Base-by-base conservation (phyloP, 2,888 invertebrate genomes). In the Clitarchus hookeri region DNA sequence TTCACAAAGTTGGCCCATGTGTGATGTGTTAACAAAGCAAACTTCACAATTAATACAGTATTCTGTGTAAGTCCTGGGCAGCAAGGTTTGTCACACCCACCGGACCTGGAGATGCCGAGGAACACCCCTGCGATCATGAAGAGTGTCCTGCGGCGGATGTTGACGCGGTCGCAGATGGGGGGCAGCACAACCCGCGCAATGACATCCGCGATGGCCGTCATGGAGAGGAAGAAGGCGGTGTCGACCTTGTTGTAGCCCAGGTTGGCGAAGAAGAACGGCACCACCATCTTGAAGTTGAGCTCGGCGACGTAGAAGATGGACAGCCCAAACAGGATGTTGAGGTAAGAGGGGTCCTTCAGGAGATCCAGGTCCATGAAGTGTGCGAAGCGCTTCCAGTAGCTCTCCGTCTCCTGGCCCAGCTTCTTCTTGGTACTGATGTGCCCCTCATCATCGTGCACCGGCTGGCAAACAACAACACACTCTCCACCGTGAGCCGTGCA, bases 161-260 rank as follows among this genome's bases (percentile, higher is more conserved):
- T 90, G 26, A 92, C 88, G 87, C 94, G 93, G 90, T 96, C 96
- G 90, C 95, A 96, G 89, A 96, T 93, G 25, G 96, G 95, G 48
- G 96, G 96, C 89, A 96, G 91, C 77, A 95, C 93, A 89, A 96
- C 92, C 88, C 96, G 93, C 44, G 96, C 96, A 84, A 95, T 91
- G 87, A 96, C 95, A 90, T 96, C 96, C 19, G 95, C 94, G 48
- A 95, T 94, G 13, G 96, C 96, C 54, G 95, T 96, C 90, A 95
- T 94, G 12, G 96, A 96, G 84, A 96, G 92, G 90, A 96, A 96
- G 89, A 94, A 94, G 84, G 96, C 96, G 36, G 95, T 94, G 88
- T 96, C 95, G 82, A 93, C 91, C 91, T 94, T 94, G 87, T 93
- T 92, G 90, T 90, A 89, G 86, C 91, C 91, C 65, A 88, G 82